Evolutionary conservation across 2,113 vertebrate genomes (phyloP).

Genomic region (Theristicus caerulescens): DNA sequence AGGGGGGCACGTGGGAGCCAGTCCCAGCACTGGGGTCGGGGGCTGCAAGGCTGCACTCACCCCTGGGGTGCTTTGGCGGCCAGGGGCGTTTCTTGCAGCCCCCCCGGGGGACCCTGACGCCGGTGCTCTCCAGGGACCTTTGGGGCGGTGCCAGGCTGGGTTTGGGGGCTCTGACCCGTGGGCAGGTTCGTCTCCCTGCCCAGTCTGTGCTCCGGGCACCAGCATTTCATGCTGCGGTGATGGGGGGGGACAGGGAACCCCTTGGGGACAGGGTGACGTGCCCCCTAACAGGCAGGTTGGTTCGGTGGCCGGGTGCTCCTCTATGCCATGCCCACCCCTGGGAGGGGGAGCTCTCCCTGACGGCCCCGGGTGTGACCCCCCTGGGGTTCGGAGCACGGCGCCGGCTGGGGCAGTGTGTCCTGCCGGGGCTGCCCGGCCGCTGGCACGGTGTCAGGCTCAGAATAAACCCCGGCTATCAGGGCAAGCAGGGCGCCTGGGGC

Average conservation of each 20-base stretch:
- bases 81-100: not conserved
- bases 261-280: fast-evolving
- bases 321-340: fast-evolving
- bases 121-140: not conserved
- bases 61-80: not conserved
- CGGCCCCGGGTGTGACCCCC: fast-evolving
- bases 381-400: fast-evolving
- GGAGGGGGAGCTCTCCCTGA: not conserved
- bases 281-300: fast-evolving
- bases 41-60: not conserved
- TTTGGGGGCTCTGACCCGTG: not conserved
- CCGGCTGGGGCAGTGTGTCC: not conserved
- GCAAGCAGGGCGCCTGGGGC: not conserved
- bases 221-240: fast-evolving
- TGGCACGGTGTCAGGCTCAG: slow-evolving; percentile 37
- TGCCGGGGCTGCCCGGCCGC: not conserved
- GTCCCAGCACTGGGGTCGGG: fast-evolving
- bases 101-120: fast-evolving
- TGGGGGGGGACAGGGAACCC: not conserved
- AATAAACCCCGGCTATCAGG: slow-evolving; percentile 27
- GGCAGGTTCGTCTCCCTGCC: fast-evolving
- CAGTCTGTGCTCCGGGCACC: not conserved
- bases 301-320: not conserved
- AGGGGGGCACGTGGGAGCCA: not conserved
- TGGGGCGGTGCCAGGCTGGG: not conserved